Evolutionary conservation across 2,113 vertebrate species (phyloP), one percentile per base, ranked within the genome.

Genomic region (Tautogolabrus adspersus): DNA sequence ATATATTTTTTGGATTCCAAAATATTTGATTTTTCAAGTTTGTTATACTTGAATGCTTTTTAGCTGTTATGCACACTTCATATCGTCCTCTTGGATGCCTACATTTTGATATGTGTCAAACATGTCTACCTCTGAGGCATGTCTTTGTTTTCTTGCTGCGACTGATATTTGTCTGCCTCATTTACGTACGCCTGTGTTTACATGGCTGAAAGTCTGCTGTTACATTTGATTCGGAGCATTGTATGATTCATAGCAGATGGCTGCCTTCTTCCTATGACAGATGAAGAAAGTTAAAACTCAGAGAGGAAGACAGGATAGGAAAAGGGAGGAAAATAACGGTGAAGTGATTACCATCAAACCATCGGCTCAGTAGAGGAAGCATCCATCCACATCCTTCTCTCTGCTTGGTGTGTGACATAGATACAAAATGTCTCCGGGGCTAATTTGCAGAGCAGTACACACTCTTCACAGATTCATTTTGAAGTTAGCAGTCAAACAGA

Each of bases 191-290:
- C 64, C 57, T 81, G 85, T 89, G 83, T 91, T 87, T 83, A 87
- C 84, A 79, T 37, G 72, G 64, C 79, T 77, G 60, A 61, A 30
- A 74, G 82, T 84, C 62, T 66, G 74, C 60, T 82, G 86, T 80
- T 83, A 30, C 76, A 77, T 88, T 85, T 67, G 77, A 86, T 87
- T 80, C 78, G 23, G 63, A 79, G 85, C 60, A 51, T 72, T 78
- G 70, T 56, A 47, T 84, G 84, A 93, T 84, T 86, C 61, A 67
- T 52, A 89, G 81, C 89, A 92, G 90, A 90, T 93, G 89, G 88
- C 75, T 83, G 70, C 82, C 82, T 64, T 66, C 79, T 76, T 83
- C 76, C 72, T 72, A 6, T 72, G 88, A 89, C 82, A 89, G 82
- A 66, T n/a, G 70, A 75, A 63, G 88, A 82, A 88, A 85, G 75